Percentiles rank a stretch among this genome's conserved stretches.
Conservation (phyloP, 64 coral and sea anemone species). For the Montipora foliosa region DNA sequence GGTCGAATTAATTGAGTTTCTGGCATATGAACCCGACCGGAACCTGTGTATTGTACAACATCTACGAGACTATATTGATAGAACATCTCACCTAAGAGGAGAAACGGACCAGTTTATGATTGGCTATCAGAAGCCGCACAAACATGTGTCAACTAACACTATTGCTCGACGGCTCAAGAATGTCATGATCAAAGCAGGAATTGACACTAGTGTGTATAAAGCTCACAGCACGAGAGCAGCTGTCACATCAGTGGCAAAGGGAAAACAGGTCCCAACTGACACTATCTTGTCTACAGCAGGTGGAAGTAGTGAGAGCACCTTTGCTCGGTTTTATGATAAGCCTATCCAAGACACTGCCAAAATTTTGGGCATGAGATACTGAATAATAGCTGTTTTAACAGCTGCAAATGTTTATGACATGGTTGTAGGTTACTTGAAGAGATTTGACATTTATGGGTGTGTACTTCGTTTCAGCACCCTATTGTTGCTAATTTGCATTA, state of each 20-base stretch:
- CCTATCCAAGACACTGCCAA: constrained; percentile 14
- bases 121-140: constrained; percentile 61
- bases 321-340: constrained; percentile 40
- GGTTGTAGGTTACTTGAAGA: too few species aligned
- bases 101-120: constrained; percentile 19
- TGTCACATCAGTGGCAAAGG: constrained; percentile 35
- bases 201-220: constrained; percentile 28
- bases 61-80: constrained; percentile 44
- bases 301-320: constrained; percentile 31
- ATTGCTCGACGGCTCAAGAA: constrained; percentile 63
- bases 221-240: constrained; percentile 46
- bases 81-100: constrained; percentile 16
- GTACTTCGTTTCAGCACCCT: too few species aligned
- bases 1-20: constrained; percentile 26
- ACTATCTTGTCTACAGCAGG: constrained; percentile 29
- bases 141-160: constrained; percentile 66
- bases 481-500: too few species aligned
- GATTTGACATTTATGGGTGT: too few species aligned
- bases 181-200: constrained; percentile 36
- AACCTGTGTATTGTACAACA: constrained; percentile 34
- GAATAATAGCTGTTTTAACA: too few species aligned
- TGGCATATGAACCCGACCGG: constrained; percentile 39
- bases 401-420: too few species aligned
- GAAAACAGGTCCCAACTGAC: constrained; percentile 13
- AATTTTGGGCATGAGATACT: background rate